phyloP scores from a whole-genome alignment of 2,888 invertebrate species.

The Junonia oenone region DNA sequence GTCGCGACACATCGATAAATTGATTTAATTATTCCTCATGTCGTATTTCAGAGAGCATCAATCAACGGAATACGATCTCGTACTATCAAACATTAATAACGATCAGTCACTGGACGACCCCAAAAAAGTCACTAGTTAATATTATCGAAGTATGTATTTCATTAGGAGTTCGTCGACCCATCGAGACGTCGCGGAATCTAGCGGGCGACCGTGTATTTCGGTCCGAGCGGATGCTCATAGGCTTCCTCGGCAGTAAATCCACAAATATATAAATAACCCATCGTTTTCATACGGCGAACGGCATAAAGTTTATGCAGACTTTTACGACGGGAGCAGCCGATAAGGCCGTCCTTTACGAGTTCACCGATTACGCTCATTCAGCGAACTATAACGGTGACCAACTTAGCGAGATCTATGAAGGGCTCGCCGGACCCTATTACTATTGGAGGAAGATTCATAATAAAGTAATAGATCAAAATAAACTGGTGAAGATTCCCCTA shows the following conservation, averaged over 20 bases:
- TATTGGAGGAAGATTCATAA: slow-evolving; percentile 3
- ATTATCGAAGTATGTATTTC: slow-evolving; percentile 41
- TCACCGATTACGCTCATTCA: slow-evolving; percentile 48
- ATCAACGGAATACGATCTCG: slow-evolving; percentile 18
- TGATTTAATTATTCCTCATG: slow-evolving; percentile 10
- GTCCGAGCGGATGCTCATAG: slow-evolving; percentile 64
- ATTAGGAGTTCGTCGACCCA: slow-evolving; percentile 62
- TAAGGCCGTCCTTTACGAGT: slow-evolving; percentile 51
- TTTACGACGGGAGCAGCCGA: slow-evolving; percentile 51
- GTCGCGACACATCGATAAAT: slow-evolving; percentile 1
- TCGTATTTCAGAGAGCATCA: slow-evolving; percentile 16
- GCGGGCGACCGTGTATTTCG: slow-evolving; percentile 62
- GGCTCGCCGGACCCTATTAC: slow-evolving; percentile 13
- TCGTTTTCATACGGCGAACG: slow-evolving; percentile 48
- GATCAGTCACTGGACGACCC: slow-evolving; percentile 25
- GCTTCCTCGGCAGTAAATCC: slow-evolving; percentile 65
- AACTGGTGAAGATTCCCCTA: slow-evolving; percentile 26
- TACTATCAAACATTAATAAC: slow-evolving; percentile 15
- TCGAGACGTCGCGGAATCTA: slow-evolving; percentile 76
- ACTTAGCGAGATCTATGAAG: slow-evolving; percentile 23
- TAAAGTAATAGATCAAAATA: slow-evolving; percentile 25
- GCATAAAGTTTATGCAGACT: slow-evolving; percentile 47
- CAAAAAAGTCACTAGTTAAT: slow-evolving; percentile 37
- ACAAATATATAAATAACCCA: slow-evolving; percentile 62
- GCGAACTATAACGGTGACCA: slow-evolving; percentile 34